Conservation (phyloP, 2,888 invertebrate species). For the Eupithecia centaureata region DNA sequence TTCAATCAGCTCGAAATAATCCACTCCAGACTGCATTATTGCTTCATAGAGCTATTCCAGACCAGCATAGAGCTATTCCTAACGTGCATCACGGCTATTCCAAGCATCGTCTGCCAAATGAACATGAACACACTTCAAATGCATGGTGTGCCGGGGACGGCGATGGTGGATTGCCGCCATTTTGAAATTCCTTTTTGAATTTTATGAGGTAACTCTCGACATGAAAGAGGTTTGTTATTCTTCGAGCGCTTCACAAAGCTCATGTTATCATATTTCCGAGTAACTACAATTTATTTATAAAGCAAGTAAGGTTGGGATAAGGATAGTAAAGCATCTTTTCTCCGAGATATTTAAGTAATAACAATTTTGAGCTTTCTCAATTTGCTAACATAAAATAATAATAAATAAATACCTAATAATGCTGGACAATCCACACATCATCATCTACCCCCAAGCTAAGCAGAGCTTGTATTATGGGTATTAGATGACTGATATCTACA, state of each 20-base stretch:
- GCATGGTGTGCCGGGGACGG: neutral
- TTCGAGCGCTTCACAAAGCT: neutral
- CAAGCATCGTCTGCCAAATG: neutral
- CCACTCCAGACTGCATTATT: neutral
- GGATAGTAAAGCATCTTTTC: neutral
- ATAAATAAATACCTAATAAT: no score
- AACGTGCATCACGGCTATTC: neutral
- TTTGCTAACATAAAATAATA: no score
- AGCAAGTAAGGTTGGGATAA: neutral
- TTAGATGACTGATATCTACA: no score
- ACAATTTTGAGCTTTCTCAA: no score
- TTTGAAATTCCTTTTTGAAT: neutral
- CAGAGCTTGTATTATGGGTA: no score
- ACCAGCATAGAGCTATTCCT: neutral
- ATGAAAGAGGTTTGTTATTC: neutral
- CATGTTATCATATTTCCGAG: neutral
- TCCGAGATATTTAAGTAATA: no score
- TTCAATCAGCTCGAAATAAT: constrained; percentile 7
- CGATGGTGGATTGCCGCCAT: neutral
- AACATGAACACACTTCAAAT: neutral
- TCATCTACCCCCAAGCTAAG: no score
- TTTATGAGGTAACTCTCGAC: neutral
- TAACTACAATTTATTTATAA: neutral
- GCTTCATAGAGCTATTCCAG: constrained; percentile 2
- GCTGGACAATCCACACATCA: no score